These are phyloP conservation scores for Drosophila subpulchrella DNA, from an alignment of 1,140 invertebrate species.

Conservation along the genomic window DNA sequence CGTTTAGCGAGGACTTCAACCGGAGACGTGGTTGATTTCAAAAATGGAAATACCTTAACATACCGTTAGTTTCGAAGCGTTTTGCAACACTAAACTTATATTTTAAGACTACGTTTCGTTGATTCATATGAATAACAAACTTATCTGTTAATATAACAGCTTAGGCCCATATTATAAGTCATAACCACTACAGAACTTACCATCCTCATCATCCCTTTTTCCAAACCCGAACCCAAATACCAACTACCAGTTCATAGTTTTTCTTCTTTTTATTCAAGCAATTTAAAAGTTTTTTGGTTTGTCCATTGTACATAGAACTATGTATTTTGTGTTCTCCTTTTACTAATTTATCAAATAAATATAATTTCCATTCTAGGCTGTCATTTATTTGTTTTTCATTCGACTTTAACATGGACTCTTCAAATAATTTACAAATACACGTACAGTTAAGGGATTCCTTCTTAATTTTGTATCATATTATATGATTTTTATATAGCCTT, in stretches of 20 bases:
- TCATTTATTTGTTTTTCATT: constrained; percentile 23
- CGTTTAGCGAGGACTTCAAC: background rate
- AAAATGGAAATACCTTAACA: background rate
- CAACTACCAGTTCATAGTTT: constrained; percentile 1
- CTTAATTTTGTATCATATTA: constrained; percentile 34
- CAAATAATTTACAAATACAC: constrained; percentile 73
- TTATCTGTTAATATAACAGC: too few relatives aligned
- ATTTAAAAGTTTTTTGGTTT: constrained; percentile 71
- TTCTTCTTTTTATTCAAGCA: constrained; percentile 72
- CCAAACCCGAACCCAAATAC: background rate
- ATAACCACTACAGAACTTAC: too few relatives aligned
- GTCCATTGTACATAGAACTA: constrained; percentile 55
- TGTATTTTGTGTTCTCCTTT: constrained; percentile 54
- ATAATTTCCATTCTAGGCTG: constrained; percentile 61
- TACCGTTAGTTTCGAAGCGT: background rate
- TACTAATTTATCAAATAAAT: constrained; percentile 74
- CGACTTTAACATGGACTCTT: constrained; percentile 64
- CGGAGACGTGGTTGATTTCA: background rate
- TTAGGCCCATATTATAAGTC: too few relatives aligned
- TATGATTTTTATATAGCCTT: constrained; percentile 46
- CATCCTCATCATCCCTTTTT: too few relatives aligned
- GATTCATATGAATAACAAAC: too few relatives aligned
- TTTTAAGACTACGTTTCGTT: background rate
- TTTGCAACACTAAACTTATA: background rate
- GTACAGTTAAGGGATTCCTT: constrained; percentile 34